phyloP scores from a whole-genome alignment of 2,797 vertebrate species.

The Stomatorhinus walkeri region DNA sequence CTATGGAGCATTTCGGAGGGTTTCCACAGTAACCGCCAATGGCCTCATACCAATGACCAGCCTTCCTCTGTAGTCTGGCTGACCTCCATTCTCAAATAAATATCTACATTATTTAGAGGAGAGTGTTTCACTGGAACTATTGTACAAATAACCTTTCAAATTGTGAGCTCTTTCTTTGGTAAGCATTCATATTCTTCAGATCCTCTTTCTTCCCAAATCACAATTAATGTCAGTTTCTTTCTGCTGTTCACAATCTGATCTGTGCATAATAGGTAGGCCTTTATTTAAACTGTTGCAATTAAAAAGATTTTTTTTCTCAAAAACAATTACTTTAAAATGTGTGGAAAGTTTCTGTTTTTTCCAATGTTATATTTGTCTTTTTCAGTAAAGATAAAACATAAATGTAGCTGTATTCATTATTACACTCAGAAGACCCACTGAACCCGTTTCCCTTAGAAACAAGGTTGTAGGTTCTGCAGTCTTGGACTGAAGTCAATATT shows the following conservation, averaged over 20 bases:
- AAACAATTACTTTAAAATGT: background rate
- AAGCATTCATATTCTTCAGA: background rate
- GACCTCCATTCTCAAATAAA: constrained; percentile 25
- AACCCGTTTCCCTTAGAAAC: background rate
- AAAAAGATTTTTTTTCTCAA: background rate
- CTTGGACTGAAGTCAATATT: background rate
- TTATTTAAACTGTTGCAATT: background rate
- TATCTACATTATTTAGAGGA: background rate
- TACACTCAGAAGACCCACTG: background rate
- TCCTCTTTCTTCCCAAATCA: background rate
- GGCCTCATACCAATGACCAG: background rate
- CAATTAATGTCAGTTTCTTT: background rate
- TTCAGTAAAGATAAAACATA: background rate
- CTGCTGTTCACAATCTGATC: background rate
- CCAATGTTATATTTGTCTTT: background rate
- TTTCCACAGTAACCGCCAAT: background rate
- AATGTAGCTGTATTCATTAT: background rate
- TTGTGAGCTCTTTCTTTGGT: background rate
- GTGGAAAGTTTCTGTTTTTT: background rate
- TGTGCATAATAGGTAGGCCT: background rate
- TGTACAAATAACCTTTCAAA: background rate
- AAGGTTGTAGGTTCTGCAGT: background rate
- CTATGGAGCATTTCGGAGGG: background rate
- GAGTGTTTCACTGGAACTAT: background rate
- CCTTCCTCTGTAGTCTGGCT: background rate